A percentile compares a stretch with the other conserved stretches of the same genome.
phyloP scores from a whole-genome alignment of 2,113 vertebrate species.

The Mola mola region DNA sequence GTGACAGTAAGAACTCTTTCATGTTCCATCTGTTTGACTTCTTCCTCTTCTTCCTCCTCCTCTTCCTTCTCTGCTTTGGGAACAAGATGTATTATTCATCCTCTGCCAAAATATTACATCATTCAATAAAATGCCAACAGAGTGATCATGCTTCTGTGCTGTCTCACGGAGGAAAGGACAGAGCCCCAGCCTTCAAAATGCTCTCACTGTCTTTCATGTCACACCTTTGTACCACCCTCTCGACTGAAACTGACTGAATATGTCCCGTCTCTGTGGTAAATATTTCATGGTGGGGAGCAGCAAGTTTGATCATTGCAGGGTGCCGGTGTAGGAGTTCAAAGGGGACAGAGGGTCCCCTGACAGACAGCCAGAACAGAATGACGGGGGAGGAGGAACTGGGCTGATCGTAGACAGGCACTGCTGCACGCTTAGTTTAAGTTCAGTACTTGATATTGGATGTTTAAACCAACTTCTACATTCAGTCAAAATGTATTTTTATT shows the following conservation, averaged over 20 bases:
- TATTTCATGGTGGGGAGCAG: conserved; percentile 78
- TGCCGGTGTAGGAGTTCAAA: conserved; percentile 78
- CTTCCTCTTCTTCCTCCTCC: background rate
- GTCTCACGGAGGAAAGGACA: conserved; percentile 8
- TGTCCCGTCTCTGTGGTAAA: conserved; percentile 75
- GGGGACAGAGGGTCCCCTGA: conserved; percentile 69
- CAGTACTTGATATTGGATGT: conserved; percentile 41
- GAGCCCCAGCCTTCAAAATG: conserved; percentile 51
- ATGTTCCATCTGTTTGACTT: conserved; percentile 29
- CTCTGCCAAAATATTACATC: conserved; percentile 55
- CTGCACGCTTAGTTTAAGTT: conserved; percentile 53
- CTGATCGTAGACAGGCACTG: conserved; percentile 7
- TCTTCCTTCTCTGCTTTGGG: conserved; percentile 7
- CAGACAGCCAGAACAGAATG: conserved; percentile 61
- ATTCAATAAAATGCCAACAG: conserved; percentile 52
- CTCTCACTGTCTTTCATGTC: conserved; percentile 65
- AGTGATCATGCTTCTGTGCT: conserved; percentile 37
- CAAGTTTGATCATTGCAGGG: conserved; percentile 77
- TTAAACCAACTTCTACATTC: background rate
- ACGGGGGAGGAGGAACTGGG: conserved; percentile 30
- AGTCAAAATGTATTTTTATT: conserved; percentile 19
- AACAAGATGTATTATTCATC: conserved; percentile 61
- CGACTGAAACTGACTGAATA: conserved; percentile 64
- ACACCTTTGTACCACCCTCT: conserved; percentile 68
- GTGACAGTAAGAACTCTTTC: conserved; percentile 22